phyloP scores from a whole-genome alignment of 2,888 invertebrate species.

The Adela reaumurella region DNA sequence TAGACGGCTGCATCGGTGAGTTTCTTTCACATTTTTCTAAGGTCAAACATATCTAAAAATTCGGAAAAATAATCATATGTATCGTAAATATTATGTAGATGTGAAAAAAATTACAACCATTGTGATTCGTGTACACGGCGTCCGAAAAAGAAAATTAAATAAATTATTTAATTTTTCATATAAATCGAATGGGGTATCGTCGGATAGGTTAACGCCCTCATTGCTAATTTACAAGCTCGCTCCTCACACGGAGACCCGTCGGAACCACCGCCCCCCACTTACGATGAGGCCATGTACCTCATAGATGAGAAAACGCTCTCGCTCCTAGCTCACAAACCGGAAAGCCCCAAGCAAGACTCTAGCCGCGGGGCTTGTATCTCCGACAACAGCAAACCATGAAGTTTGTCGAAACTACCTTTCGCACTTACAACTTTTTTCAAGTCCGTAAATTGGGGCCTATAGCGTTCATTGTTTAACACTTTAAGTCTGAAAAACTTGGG shows the following conservation, averaged over 20 bases:
- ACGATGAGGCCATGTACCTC: conserved; percentile 61
- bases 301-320: conserved; percentile 38
- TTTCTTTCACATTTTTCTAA: too few species aligned
- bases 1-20: too few species aligned
- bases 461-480: not conserved
- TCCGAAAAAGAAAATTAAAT: too few species aligned
- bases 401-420: not conserved
- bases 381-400: conserved; percentile 39
- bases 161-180: too few species aligned
- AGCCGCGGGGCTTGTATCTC: conserved; percentile 27
- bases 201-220: conserved; percentile 55
- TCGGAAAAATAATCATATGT: too few species aligned
- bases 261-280: conserved; percentile 60
- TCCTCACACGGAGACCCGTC: conserved; percentile 47
- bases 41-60: too few species aligned
- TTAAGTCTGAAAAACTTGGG: too few species aligned
- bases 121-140: too few species aligned
- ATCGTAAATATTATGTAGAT: too few species aligned
- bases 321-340: conserved; percentile 24
- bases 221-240: conserved; percentile 58
- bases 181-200: too few species aligned
- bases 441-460: not conserved
- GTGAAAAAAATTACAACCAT: too few species aligned
- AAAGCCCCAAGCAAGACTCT: conserved; percentile 37
- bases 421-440: not conserved